phyloP scores from a whole-genome alignment of 2,888 invertebrate genomes.

The Pasiphila rectangulata region DNA sequence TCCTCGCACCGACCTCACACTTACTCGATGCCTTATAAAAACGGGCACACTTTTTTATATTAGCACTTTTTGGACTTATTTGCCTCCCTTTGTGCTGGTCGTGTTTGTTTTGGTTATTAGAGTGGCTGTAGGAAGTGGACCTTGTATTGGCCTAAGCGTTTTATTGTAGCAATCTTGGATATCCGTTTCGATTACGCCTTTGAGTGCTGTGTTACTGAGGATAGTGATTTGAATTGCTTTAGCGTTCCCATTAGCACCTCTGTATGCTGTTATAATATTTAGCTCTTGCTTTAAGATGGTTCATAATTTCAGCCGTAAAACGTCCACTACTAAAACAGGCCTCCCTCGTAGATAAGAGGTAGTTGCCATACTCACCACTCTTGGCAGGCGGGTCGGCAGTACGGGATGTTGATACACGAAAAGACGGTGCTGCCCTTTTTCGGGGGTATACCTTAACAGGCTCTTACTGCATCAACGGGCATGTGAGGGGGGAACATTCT shows the following conservation, averaged over 20 bases:
- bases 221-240: slow-evolving; percentile 47
- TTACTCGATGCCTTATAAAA: slow-evolving; percentile 76
- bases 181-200: slow-evolving; percentile 63
- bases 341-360: too few relatives aligned
- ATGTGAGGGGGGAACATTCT: too few relatives aligned
- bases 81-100: slow-evolving; percentile 72
- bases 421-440: too few relatives aligned
- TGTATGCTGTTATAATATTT: slow-evolving; percentile 37
- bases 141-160: slow-evolving; percentile 77
- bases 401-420: too few relatives aligned
- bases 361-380: too few relatives aligned
- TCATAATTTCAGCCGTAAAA: slow-evolving; percentile 6
- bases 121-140: slow-evolving; percentile 76
- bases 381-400: too few relatives aligned
- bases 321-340: background rate
- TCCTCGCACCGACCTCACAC: slow-evolving; percentile 80
- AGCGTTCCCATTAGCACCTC: slow-evolving; percentile 62
- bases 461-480: too few relatives aligned
- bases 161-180: slow-evolving; percentile 76
- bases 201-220: slow-evolving; percentile 41
- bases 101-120: slow-evolving; percentile 80
- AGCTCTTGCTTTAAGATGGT: too few relatives aligned
- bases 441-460: too few relatives aligned
- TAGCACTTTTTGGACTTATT: slow-evolving; percentile 77
- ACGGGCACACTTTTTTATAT: slow-evolving; percentile 78